These are phyloP conservation scores for Ashinkailepas kermadecensis DNA, from an alignment of 2,888 invertebrate species.

Conservation along the genomic window DNA sequence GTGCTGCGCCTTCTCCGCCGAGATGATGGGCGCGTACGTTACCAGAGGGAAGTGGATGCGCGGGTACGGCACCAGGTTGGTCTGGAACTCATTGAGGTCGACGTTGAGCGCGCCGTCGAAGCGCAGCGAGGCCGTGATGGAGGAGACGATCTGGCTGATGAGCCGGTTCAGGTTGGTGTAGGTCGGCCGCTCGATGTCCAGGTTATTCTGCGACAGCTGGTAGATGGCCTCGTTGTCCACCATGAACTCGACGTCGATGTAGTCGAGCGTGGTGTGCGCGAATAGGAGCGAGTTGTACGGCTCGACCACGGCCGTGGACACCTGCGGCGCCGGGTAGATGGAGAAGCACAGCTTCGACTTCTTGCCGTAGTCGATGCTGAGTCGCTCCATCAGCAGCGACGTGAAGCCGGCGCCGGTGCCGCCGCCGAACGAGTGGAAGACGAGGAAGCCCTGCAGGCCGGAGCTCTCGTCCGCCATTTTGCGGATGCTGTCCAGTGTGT, in stretches of 20 bases:
- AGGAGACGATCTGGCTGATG: conserved; percentile 37
- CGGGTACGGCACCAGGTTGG: conserved; percentile 82
- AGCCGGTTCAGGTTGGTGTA: conserved; percentile 29
- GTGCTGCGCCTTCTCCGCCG: conserved; percentile 37
- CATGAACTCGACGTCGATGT: conserved; percentile 49
- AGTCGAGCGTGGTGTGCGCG: conserved; percentile 53
- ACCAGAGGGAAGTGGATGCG: conserved; percentile 81
- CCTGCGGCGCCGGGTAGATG: conserved; percentile 42
- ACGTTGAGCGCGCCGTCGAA: conserved; percentile 62
- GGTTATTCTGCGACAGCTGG: conserved; percentile 66
- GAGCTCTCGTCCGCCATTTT: conserved; percentile 41
- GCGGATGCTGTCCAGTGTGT: conserved; percentile 37
- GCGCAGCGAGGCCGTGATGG: conserved; percentile 44
- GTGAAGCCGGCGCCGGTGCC: conserved; percentile 50
- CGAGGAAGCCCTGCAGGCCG: conserved; percentile 46
- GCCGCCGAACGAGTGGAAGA: conserved; percentile 49
- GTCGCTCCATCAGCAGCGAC: conserved; percentile 48
- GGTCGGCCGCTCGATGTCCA: conserved; percentile 53
- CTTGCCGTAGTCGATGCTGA: conserved; percentile 50
- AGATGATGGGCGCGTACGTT: conserved; percentile 36
- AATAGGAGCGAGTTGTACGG: conserved; percentile 64
- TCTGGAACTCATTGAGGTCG: conserved; percentile 71
- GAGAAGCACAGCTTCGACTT: conserved; percentile 44
- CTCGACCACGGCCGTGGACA: conserved; percentile 37
- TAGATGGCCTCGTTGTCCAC: conserved; percentile 60